Evolutionary conservation across 2,888 invertebrate genomes (phyloP), one percentile per base, ranked within the genome.

Genomic region (Andrena haemorrhoa): DNA sequence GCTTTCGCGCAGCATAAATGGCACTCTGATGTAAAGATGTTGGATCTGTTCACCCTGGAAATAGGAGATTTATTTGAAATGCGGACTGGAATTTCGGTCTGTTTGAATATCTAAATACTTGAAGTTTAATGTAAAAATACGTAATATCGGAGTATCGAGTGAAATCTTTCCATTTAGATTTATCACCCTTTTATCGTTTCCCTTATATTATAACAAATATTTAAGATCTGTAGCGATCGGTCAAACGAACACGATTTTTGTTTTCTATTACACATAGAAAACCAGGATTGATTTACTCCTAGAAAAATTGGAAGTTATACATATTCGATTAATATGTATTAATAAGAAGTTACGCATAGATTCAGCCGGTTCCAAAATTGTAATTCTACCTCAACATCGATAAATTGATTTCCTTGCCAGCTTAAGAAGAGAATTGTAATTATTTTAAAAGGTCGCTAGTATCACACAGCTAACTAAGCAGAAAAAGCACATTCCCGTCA

Each of bases 341-440:
- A 56, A 26, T 2, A 23, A 63, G 8, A 16, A 66, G 29, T 63
- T 35, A 51, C 29, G 33, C 16, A 60, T 12, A 23, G 31, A 60
- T 51, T 74, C 33, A 60, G 26, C 12, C 35, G 33, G n/a, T 65
- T 70, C 29, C 53, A n/a, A 23, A 74, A 29, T 66, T 33, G 41
- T 53, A 63, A 29, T 69, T 69, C 64, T 56, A 75, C 41, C 61
- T 31, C 35, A 64, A 60, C 49, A 72, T 35, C 16, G 26, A 60
- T 20, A 29, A 81, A 53, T 51, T 75, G 29, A 74, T 66, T 63
- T 53, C 23, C 31, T 47, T 77, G n/a, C 10, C 53, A 66, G 20
- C 49, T 56, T 8, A 1, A 31, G 41, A 26, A 63, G 20, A 47
- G 69, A 77, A 53, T 26, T 63, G 47, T 33, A 41, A 77, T 12